Conservation (phyloP, 1,140 invertebrate species). For the Tetramorium parvispinum region DNA sequence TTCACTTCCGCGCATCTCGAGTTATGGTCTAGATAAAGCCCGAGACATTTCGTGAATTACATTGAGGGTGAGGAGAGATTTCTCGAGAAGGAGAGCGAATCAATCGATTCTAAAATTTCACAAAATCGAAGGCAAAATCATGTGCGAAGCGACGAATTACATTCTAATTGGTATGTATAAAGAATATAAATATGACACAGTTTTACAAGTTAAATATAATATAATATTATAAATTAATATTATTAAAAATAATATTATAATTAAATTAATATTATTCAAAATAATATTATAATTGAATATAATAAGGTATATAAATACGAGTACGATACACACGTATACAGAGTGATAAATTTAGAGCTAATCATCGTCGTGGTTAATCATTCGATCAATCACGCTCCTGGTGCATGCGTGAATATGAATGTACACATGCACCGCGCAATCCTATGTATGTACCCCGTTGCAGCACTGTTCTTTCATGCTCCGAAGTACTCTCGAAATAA, state of each 20-base stretch:
- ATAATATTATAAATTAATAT: too few species aligned
- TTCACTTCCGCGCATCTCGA: conserved; percentile 22
- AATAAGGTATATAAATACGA: background rate
- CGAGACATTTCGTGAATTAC: conserved; percentile 12
- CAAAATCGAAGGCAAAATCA: background rate
- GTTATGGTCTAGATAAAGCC: conserved; percentile 25
- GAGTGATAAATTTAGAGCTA: background rate
- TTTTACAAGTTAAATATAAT: conserved; percentile 1
- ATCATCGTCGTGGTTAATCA: conserved; percentile 74
- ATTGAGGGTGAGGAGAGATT: conserved; percentile 1
- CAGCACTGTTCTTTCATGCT: conserved; percentile 54
- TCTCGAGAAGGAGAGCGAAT: background rate
- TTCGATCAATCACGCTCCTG: conserved; percentile 74
- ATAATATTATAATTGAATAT: too few species aligned
- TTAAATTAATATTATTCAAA: too few species aligned
- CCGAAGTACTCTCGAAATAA: conserved; percentile 66
- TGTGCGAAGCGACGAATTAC: background rate
- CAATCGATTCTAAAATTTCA: background rate
- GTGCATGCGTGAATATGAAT: conserved; percentile 4
- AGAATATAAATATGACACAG: background rate
- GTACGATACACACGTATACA: background rate
- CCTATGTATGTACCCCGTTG: conserved; percentile 26
- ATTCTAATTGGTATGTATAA: background rate
- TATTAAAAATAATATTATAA: too few species aligned
- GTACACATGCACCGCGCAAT: background rate